These are phyloP conservation scores for Gila orcuttii DNA, from an alignment of 2,113 vertebrate genomes.

Conservation along the genomic window DNA sequence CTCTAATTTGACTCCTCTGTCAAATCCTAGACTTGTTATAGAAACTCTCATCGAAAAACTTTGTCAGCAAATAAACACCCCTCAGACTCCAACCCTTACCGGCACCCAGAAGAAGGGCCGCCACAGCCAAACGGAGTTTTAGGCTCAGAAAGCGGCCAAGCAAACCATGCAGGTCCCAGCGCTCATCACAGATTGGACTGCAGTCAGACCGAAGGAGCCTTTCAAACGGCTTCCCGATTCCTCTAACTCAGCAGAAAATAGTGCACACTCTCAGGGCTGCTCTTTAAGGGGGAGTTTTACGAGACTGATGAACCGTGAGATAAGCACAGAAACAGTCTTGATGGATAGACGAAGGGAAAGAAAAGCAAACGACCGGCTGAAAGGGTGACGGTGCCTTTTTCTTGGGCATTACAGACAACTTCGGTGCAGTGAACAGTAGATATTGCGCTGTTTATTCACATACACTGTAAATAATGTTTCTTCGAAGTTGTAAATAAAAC, in stretches of 20 bases:
- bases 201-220: slow-evolving; percentile 66
- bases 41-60: slow-evolving; percentile 56
- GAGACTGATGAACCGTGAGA: slow-evolving; percentile 64
- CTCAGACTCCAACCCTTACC: slow-evolving; percentile 39
- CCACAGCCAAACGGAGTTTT: slow-evolving; percentile 21
- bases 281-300: slow-evolving; percentile 67
- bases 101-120: slow-evolving; percentile 54
- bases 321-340: slow-evolving; percentile 53
- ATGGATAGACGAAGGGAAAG: slow-evolving; percentile 40
- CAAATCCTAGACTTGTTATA: slow-evolving; percentile 51
- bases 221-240: slow-evolving; percentile 58
- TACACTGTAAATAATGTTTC: background rate
- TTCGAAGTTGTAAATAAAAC: background rate
- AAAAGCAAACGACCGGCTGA: slow-evolving; percentile 38
- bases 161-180: slow-evolving; percentile 59
- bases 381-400: slow-evolving; percentile 12
- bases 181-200: slow-evolving; percentile 59
- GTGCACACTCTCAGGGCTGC: slow-evolving; percentile 60
- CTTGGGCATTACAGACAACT: background rate
- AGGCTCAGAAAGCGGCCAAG: slow-evolving; percentile 53
- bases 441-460: background rate
- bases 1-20: slow-evolving; percentile 65
- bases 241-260: slow-evolving; percentile 72
- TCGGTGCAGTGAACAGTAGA: background rate
- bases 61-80: slow-evolving; percentile 72